Conservation (phyloP, 2,888 invertebrate species). For the Hypselothyrea guttata region DNA sequence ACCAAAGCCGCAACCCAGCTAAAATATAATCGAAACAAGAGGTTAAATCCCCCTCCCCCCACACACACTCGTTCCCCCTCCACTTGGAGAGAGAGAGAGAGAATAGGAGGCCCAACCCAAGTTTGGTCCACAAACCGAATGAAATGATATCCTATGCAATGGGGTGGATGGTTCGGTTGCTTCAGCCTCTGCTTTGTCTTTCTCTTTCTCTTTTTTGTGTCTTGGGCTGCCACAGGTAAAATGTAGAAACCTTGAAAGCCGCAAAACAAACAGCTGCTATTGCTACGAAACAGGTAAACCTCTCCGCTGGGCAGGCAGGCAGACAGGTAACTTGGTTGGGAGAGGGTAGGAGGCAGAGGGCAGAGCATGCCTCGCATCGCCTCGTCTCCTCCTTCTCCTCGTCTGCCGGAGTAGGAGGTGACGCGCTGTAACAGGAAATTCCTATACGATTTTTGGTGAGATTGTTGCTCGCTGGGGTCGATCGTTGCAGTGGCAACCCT, state of each 20-base stretch:
- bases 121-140: slow-evolving; percentile 49
- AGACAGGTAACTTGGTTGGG: slow-evolving; percentile 59
- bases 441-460: slow-evolving; percentile 76
- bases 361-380: slow-evolving; percentile 7
- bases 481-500: slow-evolving; percentile 46
- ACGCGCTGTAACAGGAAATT: slow-evolving; percentile 72
- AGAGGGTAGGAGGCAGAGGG: slow-evolving; percentile 19
- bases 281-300: slow-evolving; percentile 63
- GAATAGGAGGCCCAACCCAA: slow-evolving; percentile 46
- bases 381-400: too few species aligned
- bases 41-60: slow-evolving; percentile 31
- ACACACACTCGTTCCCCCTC: slow-evolving; percentile 5
- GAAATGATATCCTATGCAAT: slow-evolving; percentile 76
- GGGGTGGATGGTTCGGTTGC: slow-evolving; percentile 60
- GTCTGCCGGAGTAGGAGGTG: slow-evolving; percentile 43
- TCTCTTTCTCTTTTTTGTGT: slow-evolving; percentile 25
- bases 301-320: slow-evolving; percentile 56
- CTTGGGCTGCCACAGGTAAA: slow-evolving; percentile 70
- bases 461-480: slow-evolving; percentile 62
- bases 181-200: slow-evolving; percentile 3
- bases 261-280: slow-evolving; percentile 74
- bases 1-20: slow-evolving; percentile 27
- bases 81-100: slow-evolving; percentile 15
- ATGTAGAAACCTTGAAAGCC: slow-evolving; percentile 74
- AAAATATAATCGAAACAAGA: slow-evolving; percentile 53